Base-by-base conservation (phyloP, 1,140 invertebrate genomes). In the Drosophila ohnishii region DNA sequence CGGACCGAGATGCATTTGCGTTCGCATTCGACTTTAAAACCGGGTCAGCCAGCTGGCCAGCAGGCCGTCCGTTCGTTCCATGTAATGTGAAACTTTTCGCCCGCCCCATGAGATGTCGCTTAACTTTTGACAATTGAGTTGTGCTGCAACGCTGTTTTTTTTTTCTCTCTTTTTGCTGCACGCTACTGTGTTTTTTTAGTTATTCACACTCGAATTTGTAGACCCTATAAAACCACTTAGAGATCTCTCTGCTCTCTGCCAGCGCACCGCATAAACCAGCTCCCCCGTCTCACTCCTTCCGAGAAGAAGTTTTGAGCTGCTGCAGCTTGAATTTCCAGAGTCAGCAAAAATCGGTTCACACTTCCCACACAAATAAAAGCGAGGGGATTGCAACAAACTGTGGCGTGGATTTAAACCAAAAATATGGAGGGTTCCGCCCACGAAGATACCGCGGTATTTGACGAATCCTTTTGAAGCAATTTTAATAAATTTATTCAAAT, bases 111-210 rank as follows among this genome's bases (percentile, higher is more conserved):
- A 59, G 56, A 55, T 63, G 65, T 57, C 78, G 56, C 53, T 80
- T 44, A 82, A 71, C 62, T 71, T 75, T 86, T 61, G 73, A 80
- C 83, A 83, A 88, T 88, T 88, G 83, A 86, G 72, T 70, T 87
- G 83, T 75, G 70, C 75, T 57, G 64, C 65, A 63, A 45, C 69
- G 69, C 30, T 19, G 35, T 60, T 30, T 30, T 19, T 42, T 60
- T 30, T 30, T 8, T 8, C 2, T 22, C n/a, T 28, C 10, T 80
- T 28, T 40, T 37, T 9, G n/a, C 47, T 32, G 53, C 28, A 25
- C 22, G 11, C 60, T 42, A 40, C 11, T 25, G 22, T 60, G 50
- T 48, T 65, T 45, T 34, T 35, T 72, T 71, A 53, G 63, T 45
- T 53, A 28, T 73, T 77, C 62, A 66, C 81, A 85, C 69, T 86